Percentiles rank a stretch among this genome's conserved stretches.
Conservation (phyloP, 1,140 invertebrate genomes). For the Idris sp. region DNA sequence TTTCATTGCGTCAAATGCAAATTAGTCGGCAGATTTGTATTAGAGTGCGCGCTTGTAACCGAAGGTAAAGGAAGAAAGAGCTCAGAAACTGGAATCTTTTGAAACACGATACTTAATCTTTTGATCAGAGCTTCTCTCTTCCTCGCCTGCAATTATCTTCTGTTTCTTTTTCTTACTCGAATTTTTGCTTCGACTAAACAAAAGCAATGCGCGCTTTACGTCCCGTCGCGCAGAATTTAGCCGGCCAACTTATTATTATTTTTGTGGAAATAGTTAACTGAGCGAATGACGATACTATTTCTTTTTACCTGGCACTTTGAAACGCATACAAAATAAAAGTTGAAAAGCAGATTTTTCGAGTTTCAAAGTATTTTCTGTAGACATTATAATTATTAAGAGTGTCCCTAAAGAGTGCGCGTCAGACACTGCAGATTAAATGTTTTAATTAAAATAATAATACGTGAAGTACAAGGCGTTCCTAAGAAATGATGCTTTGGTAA, state of each 20-base stretch:
- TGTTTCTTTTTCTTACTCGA: conserved; percentile 21
- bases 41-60: conserved; percentile 31
- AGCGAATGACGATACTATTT: conserved; percentile 64
- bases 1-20: conserved; percentile 41
- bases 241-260: conserved; percentile 71
- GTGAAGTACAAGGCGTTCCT: conserved; percentile 39
- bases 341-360: too few relatives aligned
- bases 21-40: conserved; percentile 47
- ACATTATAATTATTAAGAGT: too few relatives aligned
- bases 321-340: background rate
- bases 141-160: conserved; percentile 5
- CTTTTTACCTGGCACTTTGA: conserved; percentile 3
- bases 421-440: conserved; percentile 14
- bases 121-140: conserved; percentile 45
- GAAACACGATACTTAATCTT: conserved; percentile 72
- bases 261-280: conserved; percentile 74
- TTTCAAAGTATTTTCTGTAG: too few relatives aligned
- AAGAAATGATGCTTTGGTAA: conserved; percentile 44
- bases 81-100: conserved; percentile 65
- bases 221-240: conserved; percentile 76
- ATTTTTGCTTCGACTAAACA: conserved; percentile 64
- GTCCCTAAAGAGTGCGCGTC: background rate
- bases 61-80: conserved; percentile 53
- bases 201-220: conserved; percentile 72
- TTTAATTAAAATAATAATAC: conserved; percentile 47